Evolutionary conservation across 2,113 vertebrate species (phyloP).

Genomic region (Mirza zaza): DNA sequence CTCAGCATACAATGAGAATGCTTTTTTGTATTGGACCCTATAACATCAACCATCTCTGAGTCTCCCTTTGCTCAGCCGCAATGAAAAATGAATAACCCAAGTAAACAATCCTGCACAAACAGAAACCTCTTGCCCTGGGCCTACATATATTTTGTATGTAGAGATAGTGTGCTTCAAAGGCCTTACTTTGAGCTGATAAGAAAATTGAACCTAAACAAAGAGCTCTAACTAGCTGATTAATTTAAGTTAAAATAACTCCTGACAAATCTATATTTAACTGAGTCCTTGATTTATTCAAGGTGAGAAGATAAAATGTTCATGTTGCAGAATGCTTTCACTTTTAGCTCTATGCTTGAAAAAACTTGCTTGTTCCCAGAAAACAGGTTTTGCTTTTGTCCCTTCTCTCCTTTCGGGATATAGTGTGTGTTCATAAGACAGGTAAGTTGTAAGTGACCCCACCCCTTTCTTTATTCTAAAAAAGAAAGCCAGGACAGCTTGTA

Average conservation of each 20-base stretch:
- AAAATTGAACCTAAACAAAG: not conserved
- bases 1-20: not conserved
- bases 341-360: conserved; percentile 23
- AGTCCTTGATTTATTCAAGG: not conserved
- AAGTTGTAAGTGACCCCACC: not conserved
- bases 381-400: not conserved
- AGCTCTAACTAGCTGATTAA: not conserved
- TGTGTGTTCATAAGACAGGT: not conserved
- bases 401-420: not conserved
- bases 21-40: not conserved
- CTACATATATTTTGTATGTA: not conserved
- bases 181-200: not conserved
- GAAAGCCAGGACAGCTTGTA: not conserved
- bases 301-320: not conserved
- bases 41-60: not conserved
- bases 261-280: not conserved
- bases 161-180: not conserved
- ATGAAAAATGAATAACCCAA: not conserved
- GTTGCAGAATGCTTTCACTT: not conserved
- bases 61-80: not conserved
- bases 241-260: not conserved
- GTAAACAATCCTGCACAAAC: not conserved
- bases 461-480: not conserved
- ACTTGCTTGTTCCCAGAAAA: not conserved
- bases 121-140: not conserved